These are phyloP conservation scores for Tiaroga cobitis DNA, from an alignment of 2,797 vertebrate species.

Conservation along the genomic window DNA sequence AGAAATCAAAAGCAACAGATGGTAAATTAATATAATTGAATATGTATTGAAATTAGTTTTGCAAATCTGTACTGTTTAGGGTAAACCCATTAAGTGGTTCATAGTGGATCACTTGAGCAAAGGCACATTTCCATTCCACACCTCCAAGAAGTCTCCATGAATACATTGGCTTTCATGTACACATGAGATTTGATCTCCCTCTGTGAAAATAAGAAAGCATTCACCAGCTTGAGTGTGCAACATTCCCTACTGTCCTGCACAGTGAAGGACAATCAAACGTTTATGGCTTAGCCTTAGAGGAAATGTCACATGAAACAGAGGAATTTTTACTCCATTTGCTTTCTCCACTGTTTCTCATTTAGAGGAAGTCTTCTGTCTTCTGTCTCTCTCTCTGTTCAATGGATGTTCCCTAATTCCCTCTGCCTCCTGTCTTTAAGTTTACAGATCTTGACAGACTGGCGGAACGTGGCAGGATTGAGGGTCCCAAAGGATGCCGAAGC, in stretches of 20 bases:
- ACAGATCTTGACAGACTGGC: slow-evolving; percentile 76
- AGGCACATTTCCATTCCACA: background rate
- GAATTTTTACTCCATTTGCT: slow-evolving; percentile 1
- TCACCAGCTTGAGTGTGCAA: slow-evolving; percentile 33
- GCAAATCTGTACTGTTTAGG: background rate
- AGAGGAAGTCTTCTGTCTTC: background rate
- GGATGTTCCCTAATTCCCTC: slow-evolving; percentile 14
- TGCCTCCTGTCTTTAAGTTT: slow-evolving; percentile 44
- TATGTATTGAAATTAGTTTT: background rate
- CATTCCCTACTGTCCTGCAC: slow-evolving; percentile 49
- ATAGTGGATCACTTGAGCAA: background rate
- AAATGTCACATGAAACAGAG: slow-evolving; percentile 17
- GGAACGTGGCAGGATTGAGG: slow-evolving; percentile 73
- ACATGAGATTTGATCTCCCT: slow-evolving; percentile 7
- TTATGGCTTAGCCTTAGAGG: slow-evolving; percentile 16
- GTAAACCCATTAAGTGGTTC: background rate
- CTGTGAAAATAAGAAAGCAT: slow-evolving; percentile 32
- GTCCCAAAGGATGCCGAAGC: slow-evolving; percentile 78
- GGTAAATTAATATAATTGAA: background rate
- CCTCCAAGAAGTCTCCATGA: background rate
- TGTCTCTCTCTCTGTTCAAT: background rate
- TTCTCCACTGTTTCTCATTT: background rate
- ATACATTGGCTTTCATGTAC: background rate
- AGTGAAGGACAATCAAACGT: slow-evolving; percentile 28
- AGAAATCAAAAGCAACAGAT: background rate